phyloP scores from a whole-genome alignment of 30 jellyfish, hydroid and myxozoan species.

The Turritopsis dohrnii region DNA sequence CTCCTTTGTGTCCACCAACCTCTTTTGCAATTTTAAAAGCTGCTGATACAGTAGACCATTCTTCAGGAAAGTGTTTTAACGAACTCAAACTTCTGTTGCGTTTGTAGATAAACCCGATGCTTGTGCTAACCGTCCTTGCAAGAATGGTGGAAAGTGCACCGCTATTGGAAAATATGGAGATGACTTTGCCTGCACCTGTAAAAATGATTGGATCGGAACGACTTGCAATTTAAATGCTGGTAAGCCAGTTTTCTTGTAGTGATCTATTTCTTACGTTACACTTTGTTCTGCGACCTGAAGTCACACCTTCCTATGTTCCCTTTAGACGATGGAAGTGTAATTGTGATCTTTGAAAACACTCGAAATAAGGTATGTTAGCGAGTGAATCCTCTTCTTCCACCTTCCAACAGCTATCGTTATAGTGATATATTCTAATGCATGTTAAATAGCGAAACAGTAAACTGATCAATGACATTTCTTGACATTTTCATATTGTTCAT shows the following conservation, averaged over 20 bases:
- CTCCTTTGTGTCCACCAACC: too few relatives aligned
- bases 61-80: too few relatives aligned
- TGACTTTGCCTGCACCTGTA: neutral
- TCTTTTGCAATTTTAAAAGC: neutral
- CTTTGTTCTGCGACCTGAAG: too few relatives aligned
- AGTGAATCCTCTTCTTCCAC: too few relatives aligned
- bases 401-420: too few relatives aligned
- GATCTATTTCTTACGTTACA: too few relatives aligned
- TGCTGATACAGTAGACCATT: neutral
- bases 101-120: neutral
- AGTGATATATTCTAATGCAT: too few relatives aligned
- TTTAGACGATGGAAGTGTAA: neutral
- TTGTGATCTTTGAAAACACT: neutral
- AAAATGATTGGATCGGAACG: neutral
- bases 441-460: too few relatives aligned
- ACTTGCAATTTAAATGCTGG: slow-evolving; percentile 5
- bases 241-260: neutral
- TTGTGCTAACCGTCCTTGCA: neutral
- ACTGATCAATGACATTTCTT: too few relatives aligned
- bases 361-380: neutral
- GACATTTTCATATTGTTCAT: too few relatives aligned
- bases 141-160: neutral
- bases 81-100: neutral
- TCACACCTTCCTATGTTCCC: neutral
- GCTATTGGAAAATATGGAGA: neutral